Percentiles rank a stretch among this genome's conserved stretches.
phyloP scores from a whole-genome alignment of 2,113 vertebrate species.

The Notarius quadriscutis region DNA sequence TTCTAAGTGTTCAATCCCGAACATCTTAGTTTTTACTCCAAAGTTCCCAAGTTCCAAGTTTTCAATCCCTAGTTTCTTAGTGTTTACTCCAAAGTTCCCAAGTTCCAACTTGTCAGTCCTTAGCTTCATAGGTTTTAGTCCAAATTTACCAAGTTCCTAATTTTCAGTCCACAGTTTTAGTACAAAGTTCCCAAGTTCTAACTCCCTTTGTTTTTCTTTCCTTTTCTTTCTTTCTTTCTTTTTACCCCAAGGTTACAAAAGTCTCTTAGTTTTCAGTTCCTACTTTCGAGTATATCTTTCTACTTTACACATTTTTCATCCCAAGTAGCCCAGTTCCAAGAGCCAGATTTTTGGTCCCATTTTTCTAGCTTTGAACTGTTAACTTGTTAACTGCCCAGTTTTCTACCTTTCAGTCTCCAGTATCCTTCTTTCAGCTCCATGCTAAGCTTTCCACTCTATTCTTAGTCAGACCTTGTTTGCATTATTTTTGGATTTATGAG shows the following conservation, averaged over 20 bases:
- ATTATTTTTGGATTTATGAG: slow-evolving; percentile 10
- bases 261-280: neutral
- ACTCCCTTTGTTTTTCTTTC: neutral
- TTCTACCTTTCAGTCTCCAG: neutral
- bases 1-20: neutral
- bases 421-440: neutral
- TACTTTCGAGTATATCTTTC: too few relatives aligned
- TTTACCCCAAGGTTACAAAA: neutral
- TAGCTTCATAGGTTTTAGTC: neutral
- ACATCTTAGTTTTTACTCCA: neutral
- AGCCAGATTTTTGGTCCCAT: neutral
- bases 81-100: neutral
- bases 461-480: neutral
- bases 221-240: neutral
- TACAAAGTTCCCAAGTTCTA: neutral
- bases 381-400: neutral
- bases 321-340: neutral
- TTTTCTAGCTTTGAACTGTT: neutral
- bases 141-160: neutral
- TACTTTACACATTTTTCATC: neutral
- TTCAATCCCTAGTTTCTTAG: neutral
- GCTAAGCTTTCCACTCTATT: neutral
- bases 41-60: neutral
- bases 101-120: neutral
- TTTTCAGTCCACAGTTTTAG: neutral